A percentile compares a stretch with the other conserved stretches of the same genome.
Evolutionary conservation across 2,888 invertebrate genomes (phyloP).

Genomic region (Rhagonycha lutea): DNA sequence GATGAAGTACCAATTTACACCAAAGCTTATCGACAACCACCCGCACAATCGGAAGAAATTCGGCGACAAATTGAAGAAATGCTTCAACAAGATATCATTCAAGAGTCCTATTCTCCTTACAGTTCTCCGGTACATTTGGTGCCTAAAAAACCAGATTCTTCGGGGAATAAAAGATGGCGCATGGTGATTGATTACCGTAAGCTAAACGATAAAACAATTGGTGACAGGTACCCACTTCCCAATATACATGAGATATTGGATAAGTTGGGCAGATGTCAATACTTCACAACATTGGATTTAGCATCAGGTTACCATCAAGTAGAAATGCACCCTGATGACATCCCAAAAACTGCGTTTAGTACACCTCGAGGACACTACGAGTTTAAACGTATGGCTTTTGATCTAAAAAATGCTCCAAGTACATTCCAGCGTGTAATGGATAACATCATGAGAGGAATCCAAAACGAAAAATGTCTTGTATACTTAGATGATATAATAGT

Average conservation of each 20-base stretch:
- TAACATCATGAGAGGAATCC: constrained; percentile 30
- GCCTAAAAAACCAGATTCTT: constrained; percentile 7
- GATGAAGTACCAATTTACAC: background rate
- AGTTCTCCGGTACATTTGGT: background rate
- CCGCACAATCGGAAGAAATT: background rate
- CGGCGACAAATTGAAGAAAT: background rate
- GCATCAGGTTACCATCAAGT: too few species aligned
- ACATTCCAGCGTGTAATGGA: too few species aligned
- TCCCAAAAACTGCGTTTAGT: too few species aligned
- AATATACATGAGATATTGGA: too few species aligned
- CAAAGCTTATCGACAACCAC: background rate
- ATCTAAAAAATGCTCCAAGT: too few species aligned
- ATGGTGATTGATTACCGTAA: background rate
- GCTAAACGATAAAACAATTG: background rate
- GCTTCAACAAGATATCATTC: background rate
- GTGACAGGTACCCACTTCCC: background rate
- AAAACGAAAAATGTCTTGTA: constrained; percentile 31
- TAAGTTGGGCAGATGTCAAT: too few species aligned
- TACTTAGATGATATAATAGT: constrained; percentile 36
- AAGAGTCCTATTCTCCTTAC: background rate
- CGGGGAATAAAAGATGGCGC: constrained; percentile 3
- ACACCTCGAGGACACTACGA: too few species aligned
- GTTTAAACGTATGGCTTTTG: too few species aligned
- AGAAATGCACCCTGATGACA: too few species aligned
- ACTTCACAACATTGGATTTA: too few species aligned